Percentiles rank a stretch among this genome's conserved stretches.
Evolutionary conservation across 2,888 invertebrate species (phyloP).

Genomic region (Lamproptera curius): DNA sequence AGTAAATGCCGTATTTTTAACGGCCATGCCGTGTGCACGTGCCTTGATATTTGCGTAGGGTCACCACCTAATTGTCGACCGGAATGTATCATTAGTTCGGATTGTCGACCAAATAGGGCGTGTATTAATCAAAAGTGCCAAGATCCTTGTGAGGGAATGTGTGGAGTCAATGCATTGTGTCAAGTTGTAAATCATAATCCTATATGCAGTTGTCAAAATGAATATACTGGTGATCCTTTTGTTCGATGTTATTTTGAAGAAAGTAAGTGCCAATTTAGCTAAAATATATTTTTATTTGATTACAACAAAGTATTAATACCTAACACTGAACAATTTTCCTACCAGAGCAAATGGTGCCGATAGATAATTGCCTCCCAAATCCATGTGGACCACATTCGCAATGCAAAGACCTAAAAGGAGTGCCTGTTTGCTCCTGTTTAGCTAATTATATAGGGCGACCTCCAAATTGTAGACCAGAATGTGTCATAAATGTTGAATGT

Average conservation of each 20-base stretch:
- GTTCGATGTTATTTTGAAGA: conserved; percentile 81
- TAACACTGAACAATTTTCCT: conserved; percentile 26
- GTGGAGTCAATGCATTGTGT: conserved; percentile 87
- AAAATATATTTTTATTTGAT: conserved; percentile 13
- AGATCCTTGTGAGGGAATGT: conserved; percentile 87
- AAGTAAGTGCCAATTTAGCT: conserved; percentile 77
- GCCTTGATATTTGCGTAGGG: conserved; percentile 84
- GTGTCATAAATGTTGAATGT: conserved; percentile 85
- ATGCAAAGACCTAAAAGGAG: conserved; percentile 82
- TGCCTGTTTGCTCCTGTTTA: conserved; percentile 86
- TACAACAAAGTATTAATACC: background rate
- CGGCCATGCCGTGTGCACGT: conserved; percentile 87
- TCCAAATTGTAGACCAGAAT: conserved; percentile 87
- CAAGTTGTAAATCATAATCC: conserved; percentile 89
- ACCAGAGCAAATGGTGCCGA: conserved; percentile 63
- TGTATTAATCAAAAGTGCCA: conserved; percentile 88
- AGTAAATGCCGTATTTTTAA: conserved; percentile 85
- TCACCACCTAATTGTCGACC: conserved; percentile 87
- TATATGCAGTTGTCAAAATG: conserved; percentile 84
- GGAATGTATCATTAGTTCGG: conserved; percentile 87
- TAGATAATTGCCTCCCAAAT: conserved; percentile 83
- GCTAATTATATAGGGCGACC: conserved; percentile 87
- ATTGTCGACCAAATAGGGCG: conserved; percentile 85
- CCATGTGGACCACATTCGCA: conserved; percentile 89
- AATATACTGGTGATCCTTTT: conserved; percentile 87